Evolutionary conservation across 2,888 invertebrate genomes (phyloP).

Genomic region (Alloplasta piceator): DNA sequence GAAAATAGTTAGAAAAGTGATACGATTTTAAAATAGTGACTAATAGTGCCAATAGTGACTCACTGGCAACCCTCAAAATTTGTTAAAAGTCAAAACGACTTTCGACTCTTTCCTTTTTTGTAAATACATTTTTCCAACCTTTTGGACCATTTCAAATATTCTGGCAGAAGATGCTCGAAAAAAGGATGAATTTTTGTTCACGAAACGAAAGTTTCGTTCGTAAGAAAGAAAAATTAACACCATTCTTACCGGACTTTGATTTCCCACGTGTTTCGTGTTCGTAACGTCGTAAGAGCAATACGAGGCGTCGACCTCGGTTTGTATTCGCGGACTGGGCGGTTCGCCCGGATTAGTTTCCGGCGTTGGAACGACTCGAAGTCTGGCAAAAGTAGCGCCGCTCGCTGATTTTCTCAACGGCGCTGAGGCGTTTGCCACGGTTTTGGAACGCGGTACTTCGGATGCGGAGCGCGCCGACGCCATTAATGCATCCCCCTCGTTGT

Average conservation of each 20-base stretch:
- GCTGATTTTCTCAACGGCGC: slow-evolving; percentile 80
- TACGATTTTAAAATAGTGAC: too few relatives aligned
- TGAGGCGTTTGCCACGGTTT: slow-evolving; percentile 73
- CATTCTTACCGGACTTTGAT: slow-evolving; percentile 79
- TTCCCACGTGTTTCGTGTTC: slow-evolving; percentile 80
- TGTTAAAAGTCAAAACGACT: too few relatives aligned
- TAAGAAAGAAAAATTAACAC: too few relatives aligned
- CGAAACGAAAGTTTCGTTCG: too few relatives aligned
- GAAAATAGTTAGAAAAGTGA: too few relatives aligned
- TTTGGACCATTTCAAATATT: too few relatives aligned
- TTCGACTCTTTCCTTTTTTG: too few relatives aligned
- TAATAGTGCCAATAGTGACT: too few relatives aligned
- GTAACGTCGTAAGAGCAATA: slow-evolving; percentile 83
- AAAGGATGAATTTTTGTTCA: too few relatives aligned
- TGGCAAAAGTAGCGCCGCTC: slow-evolving; percentile 88
- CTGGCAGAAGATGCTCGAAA: too few relatives aligned
- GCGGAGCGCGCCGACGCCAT: slow-evolving; percentile 85
- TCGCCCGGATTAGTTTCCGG: slow-evolving; percentile 83
- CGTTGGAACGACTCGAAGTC: slow-evolving; percentile 88
- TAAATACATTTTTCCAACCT: too few relatives aligned
- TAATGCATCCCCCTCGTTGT: slow-evolving; percentile 87
- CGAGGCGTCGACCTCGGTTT: slow-evolving; percentile 86
- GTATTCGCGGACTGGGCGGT: slow-evolving; percentile 85
- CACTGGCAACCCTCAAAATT: too few relatives aligned
- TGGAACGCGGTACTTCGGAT: slow-evolving; percentile 80